These are phyloP conservation scores for Micronisus gabar DNA, from an alignment of 2,113 vertebrate genomes.

Conservation along the genomic window DNA sequence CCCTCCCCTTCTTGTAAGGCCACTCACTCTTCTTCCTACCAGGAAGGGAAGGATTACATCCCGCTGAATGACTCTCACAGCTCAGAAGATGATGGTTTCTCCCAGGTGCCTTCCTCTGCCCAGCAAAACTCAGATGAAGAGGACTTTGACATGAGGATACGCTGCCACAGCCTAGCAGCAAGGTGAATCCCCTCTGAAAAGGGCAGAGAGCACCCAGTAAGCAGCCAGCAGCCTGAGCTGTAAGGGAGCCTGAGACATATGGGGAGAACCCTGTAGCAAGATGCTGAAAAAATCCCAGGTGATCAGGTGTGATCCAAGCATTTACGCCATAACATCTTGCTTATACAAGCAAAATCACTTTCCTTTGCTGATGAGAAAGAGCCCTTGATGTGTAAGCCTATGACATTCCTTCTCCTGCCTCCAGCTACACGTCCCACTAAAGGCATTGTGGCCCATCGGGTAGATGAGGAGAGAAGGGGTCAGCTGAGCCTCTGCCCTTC, in stretches of 20 bases:
- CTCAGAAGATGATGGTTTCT: conserved; percentile 90
- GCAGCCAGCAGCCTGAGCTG: not conserved
- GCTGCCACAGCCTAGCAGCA: conserved; percentile 82
- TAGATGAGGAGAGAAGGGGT: not conserved
- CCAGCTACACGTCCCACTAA: not conserved
- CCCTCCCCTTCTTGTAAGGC: not conserved
- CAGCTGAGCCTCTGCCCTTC: not conserved
- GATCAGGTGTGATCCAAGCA: not conserved
- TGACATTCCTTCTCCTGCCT: not conserved
- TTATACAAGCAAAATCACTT: not conserved
- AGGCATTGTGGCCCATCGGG: not conserved
- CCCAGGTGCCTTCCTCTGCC: conserved; percentile 82
- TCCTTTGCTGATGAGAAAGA: not conserved
- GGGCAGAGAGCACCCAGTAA: not conserved
- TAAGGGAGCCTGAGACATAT: not conserved
- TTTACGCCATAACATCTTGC: not conserved
- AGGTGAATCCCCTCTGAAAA: conserved; percentile 73
- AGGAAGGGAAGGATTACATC: conserved; percentile 87
- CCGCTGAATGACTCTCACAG: conserved; percentile 85
- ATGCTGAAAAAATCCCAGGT: not conserved
- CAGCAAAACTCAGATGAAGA: conserved; percentile 84
- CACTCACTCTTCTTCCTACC: not conserved
- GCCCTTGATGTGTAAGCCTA: not conserved
- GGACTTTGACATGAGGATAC: conserved; percentile 73
- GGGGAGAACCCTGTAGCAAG: not conserved